Evolutionary conservation across 2,113 vertebrate genomes (phyloP), one percentile per base, ranked within the genome.

Genomic region (Eolophus roseicapilla): DNA sequence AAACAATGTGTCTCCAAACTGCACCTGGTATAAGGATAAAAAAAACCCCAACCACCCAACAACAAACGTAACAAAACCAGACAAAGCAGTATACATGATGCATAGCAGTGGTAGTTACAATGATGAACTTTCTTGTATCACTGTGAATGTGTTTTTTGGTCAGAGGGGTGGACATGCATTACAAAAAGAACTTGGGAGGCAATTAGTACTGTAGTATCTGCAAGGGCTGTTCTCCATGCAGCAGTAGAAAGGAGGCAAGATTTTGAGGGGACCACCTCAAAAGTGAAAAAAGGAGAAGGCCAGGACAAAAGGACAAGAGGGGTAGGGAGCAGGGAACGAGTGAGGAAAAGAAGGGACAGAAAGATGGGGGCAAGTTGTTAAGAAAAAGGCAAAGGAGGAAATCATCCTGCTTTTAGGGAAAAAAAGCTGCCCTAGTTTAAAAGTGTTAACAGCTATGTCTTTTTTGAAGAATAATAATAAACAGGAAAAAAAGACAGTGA

Each of bases 81-180:
- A 24, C 63, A 69, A 24, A 88, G 47, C 41, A 73, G 33, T 1
- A 0, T 41, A 46, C 57, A 41, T 31, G 43, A 64, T 29, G 18
- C 0, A 0, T 35, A 47, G 25, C 25, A 68, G n/a, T 14, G 31
- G 18, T 43, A 85, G n/a, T 53, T 77, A 28, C 9, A 73, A 27
- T 63, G 3, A 57, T 63, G 3, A 57, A 10, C 5, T 43, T 70
- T 37, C 52, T 24, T 80, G 17, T 50, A 12, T 60, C 11, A 2
- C 46, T 31, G 2, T 55, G 46, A 75, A 27, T 4, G 3, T 18
- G 39, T 23, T 31, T 70, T 65, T 71, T 29, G 41, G 41, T 55
- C n/a, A 65, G 70, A 69, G 14, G 16, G 2, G 9, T 59, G 47
- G 46, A 27, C 21, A 6, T 28, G 31, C 4, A 6, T 41, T 67